These are phyloP conservation scores for Tetramorium alpestre DNA, from an alignment of 1,140 invertebrate species.

Conservation along the genomic window DNA sequence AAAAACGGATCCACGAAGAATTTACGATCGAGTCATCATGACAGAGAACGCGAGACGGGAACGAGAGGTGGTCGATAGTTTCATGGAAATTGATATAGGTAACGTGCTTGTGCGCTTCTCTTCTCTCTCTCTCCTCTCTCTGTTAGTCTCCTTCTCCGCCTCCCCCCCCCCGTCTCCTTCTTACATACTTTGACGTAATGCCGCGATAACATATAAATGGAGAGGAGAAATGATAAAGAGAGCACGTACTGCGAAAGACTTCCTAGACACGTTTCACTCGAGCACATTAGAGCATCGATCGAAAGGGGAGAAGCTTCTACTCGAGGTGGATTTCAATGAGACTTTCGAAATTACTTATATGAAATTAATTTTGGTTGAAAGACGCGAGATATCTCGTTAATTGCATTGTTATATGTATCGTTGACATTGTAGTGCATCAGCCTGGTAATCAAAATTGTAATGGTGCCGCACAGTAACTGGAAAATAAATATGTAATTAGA, in stretches of 20 bases:
- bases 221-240: conserved; percentile 38
- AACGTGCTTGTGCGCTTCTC: conserved; percentile 35
- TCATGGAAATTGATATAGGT: conserved; percentile 59
- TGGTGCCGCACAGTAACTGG: not conserved
- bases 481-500: not conserved
- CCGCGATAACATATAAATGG: conserved; percentile 53
- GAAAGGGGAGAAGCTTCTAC: not conserved
- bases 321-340: conserved; percentile 44
- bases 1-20: conserved; percentile 53
- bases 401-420: not conserved
- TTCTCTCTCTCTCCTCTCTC: conserved; percentile 18
- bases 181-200: conserved; percentile 37
- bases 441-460: not conserved
- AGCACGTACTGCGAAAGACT: conserved; percentile 50
- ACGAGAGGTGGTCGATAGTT: conserved; percentile 39
- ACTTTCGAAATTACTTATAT: conserved; percentile 34
- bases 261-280: conserved; percentile 60
- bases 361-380: conserved; percentile 50
- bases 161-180: not conserved
- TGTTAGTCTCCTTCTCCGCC: not conserved
- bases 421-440: not conserved
- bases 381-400: not conserved
- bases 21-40: conserved; percentile 50
- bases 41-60: conserved; percentile 38
- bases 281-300: conserved; percentile 55